Evolutionary conservation across 2,113 vertebrate genomes (phyloP).

Genomic region (Sardina pilchardus): DNA sequence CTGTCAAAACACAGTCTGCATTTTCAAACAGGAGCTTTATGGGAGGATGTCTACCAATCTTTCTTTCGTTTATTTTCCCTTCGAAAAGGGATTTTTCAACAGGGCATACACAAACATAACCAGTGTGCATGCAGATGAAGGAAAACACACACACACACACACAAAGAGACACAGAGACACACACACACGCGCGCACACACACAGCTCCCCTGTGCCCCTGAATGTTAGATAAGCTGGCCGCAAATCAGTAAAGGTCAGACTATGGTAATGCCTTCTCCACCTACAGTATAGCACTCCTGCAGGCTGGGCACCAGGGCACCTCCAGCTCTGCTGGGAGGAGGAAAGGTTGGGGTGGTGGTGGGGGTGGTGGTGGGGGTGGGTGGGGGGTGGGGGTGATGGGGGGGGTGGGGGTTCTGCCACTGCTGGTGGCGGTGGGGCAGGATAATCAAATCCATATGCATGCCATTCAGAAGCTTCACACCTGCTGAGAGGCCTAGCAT

Average conservation of each 20-base stretch:
- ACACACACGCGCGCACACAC: conserved; percentile 21
- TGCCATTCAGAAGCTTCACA: neutral
- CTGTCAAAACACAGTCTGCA: neutral
- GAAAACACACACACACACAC: conserved; percentile 25
- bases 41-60: neutral
- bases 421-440: neutral
- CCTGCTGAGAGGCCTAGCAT: neutral
- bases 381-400: neutral
- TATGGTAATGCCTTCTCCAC: neutral
- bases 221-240: conserved; percentile 34
- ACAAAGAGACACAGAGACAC: conserved; percentile 14
- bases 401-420: neutral
- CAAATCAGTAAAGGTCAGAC: conserved; percentile 24
- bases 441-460: neutral
- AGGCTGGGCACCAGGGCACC: neutral
- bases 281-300: neutral
- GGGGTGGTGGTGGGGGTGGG: neutral
- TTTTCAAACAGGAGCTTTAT: neutral
- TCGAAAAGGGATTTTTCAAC: neutral
- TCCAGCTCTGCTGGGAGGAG: neutral
- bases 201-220: conserved; percentile 31
- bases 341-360: neutral
- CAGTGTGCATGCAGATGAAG: neutral
- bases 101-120: neutral
- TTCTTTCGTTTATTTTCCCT: neutral